Conservation (phyloP, 2,797 vertebrate species). For the Acanthopagrus latus region DNA sequence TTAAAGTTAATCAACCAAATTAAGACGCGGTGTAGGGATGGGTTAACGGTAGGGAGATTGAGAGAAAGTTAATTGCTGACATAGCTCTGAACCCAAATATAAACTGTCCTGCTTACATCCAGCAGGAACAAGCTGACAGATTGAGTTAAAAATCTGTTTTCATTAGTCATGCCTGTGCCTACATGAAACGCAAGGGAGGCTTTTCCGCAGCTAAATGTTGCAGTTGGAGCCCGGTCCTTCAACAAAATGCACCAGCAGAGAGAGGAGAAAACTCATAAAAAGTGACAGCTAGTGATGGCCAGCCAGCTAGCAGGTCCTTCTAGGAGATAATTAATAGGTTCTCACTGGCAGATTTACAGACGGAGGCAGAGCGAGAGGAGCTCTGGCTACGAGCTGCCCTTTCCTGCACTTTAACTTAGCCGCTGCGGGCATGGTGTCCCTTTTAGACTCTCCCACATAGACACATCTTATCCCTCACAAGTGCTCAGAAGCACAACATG, state of each 20-base stretch:
- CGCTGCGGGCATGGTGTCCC: conserved; percentile 47
- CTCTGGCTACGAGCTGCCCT: conserved; percentile 64
- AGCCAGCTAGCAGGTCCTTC: conserved; percentile 74
- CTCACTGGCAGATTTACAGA: conserved; percentile 80
- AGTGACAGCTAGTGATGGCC: conserved; percentile 78
- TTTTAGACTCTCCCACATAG: conserved; percentile 20
- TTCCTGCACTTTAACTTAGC: conserved; percentile 72
- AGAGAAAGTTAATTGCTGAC: conserved; percentile 44
- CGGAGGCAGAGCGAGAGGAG: conserved; percentile 54
- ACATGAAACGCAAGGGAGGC: conserved; percentile 50
- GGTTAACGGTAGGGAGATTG: conserved; percentile 39
- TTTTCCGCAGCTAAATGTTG: conserved; percentile 65
- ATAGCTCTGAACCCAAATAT: conserved; percentile 36
- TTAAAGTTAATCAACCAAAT: conserved; percentile 69
- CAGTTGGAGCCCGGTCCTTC: conserved; percentile 55
- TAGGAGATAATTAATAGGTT: conserved; percentile 82
- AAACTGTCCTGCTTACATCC: conserved; percentile 37
- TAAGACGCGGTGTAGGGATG: conserved; percentile 34
- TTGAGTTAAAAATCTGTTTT: conserved; percentile 57
- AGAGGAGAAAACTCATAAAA: conserved; percentile 77
- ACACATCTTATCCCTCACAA: conserved; percentile 16
- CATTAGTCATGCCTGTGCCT: conserved; percentile 60
- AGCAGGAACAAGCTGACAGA: conserved; percentile 40
- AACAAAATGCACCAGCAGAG: conserved; percentile 67
- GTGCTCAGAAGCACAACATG: conserved; percentile 6